These are phyloP conservation scores for Corella eumyota DNA, from an alignment of 23 tunicate genomes.

Conservation along the genomic window DNA sequence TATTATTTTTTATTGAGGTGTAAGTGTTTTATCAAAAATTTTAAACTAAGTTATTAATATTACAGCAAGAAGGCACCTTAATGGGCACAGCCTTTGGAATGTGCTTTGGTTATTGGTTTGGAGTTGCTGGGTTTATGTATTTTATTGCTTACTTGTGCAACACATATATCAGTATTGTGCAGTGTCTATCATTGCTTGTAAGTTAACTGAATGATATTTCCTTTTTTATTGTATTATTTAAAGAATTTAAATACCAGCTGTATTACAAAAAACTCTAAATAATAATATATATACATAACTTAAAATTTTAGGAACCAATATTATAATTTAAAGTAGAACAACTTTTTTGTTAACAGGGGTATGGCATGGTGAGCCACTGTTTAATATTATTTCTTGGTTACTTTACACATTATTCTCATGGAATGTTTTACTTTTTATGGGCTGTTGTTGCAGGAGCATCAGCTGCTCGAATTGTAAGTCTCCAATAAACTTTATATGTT, in stretches of 20 bases:
- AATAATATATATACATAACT: no score
- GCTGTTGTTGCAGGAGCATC: slow-evolving; percentile 74
- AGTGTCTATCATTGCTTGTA: slow-evolving; percentile 78
- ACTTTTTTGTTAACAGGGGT: no score
- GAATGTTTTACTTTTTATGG: slow-evolving; percentile 76
- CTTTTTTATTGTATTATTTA: neutral
- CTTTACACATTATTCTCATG: slow-evolving; percentile 79
- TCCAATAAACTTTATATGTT: no score
- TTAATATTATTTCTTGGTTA: slow-evolving; percentile 69
- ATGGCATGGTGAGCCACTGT: slow-evolving; percentile 97
- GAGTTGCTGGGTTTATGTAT: slow-evolving; percentile 89
- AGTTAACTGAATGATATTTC: slow-evolving; percentile 6
- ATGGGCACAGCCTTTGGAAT: slow-evolving; percentile 95
- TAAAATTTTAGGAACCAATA: no score
- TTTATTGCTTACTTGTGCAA: slow-evolving; percentile 86
- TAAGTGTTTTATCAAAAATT: no score
- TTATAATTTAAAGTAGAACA: no score
- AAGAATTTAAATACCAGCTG: neutral
- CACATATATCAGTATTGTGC: slow-evolving; percentile 80
- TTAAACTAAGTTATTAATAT: no score
- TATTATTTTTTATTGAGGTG: no score
- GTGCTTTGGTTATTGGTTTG: slow-evolving; percentile 96
- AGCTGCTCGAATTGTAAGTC: slow-evolving; percentile 90
- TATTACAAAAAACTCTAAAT: neutral
- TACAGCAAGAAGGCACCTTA: slow-evolving; percentile 93